These are phyloP conservation scores for Cotesia congregata DNA, from an alignment of 2,888 invertebrate species.

Conservation along the genomic window DNA sequence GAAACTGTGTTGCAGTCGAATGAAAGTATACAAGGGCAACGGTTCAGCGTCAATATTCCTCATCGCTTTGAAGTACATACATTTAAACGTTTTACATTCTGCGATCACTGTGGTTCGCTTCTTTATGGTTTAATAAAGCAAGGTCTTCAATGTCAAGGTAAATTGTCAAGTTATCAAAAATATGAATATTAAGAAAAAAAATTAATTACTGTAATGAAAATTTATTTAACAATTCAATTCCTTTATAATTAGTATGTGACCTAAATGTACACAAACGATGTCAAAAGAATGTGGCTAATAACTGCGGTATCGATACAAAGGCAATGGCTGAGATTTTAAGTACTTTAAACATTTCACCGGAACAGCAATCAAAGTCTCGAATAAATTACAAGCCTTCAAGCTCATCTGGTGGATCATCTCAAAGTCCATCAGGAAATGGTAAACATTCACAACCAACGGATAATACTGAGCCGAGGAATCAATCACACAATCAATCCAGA, in stretches of 20 bases:
- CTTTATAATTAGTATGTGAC: slow-evolving; percentile 80
- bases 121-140: slow-evolving; percentile 96
- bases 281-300: slow-evolving; percentile 99
- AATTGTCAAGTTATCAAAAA: slow-evolving; percentile 29
- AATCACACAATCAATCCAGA: slow-evolving; percentile 32
- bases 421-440: slow-evolving; percentile 6
- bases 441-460: slow-evolving; percentile 50
- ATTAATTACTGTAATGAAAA: slow-evolving; percentile 20
- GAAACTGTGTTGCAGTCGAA: slow-evolving; percentile 69
- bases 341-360: slow-evolving; percentile 92
- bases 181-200: background rate
- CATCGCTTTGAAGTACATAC: slow-evolving; percentile 97
- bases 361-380: slow-evolving; percentile 77
- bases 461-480: slow-evolving; percentile 51
- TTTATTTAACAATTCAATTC: background rate
- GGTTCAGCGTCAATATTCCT: slow-evolving; percentile 98
- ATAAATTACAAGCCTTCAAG: slow-evolving; percentile 60
- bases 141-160: slow-evolving; percentile 95
- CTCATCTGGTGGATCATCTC: slow-evolving; percentile 38
- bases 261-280: slow-evolving; percentile 99
- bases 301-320: slow-evolving; percentile 98
- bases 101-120: slow-evolving; percentile 99
- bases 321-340: slow-evolving; percentile 94
- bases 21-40: slow-evolving; percentile 78
- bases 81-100: slow-evolving; percentile 98